Percentiles rank a stretch among this genome's conserved stretches.
Evolutionary conservation across 2,113 vertebrate species (phyloP).

Genomic region (Oncorhynchus masou): DNA sequence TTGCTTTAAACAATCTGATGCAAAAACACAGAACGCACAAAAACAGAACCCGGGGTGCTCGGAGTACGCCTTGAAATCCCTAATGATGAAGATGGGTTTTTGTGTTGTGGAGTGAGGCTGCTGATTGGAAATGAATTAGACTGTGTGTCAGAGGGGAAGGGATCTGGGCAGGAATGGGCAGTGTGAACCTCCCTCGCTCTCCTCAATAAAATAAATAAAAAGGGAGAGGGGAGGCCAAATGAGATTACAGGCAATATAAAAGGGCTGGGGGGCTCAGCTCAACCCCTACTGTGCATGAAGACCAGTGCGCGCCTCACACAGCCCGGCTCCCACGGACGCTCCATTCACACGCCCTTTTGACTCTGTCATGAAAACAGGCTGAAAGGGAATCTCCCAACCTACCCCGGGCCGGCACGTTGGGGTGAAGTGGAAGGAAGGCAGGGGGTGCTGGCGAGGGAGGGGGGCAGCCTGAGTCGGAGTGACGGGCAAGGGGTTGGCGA

Average conservation of each 20-base stretch:
- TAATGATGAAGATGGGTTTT: conserved; percentile 46
- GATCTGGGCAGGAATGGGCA: conserved; percentile 63
- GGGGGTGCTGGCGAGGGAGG: conserved; percentile 8
- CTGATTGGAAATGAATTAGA: conserved; percentile 69
- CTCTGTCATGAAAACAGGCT: conserved; percentile 93
- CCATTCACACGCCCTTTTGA: conserved; percentile 99
- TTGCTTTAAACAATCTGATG: conserved; percentile 24
- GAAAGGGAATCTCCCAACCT: conserved; percentile 96
- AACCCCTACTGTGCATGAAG: conserved; percentile 95
- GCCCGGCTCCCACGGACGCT: conserved; percentile 86
- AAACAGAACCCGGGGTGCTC: conserved; percentile 45
- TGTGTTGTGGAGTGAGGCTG: conserved; percentile 41
- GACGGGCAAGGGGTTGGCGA: background rate
- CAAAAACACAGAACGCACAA: conserved; percentile 3
- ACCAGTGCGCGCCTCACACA: conserved; percentile 79
- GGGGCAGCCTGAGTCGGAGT: conserved; percentile 18
- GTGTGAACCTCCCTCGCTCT: conserved; percentile 75
- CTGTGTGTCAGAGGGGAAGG: conserved; percentile 67
- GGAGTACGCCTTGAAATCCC: conserved; percentile 25
- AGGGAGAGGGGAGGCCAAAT: conserved; percentile 84
- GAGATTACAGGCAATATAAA: conserved; percentile 89
- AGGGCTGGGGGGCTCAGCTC: conserved; percentile 86
- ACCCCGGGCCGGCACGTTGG: conserved; percentile 65
- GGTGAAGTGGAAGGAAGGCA: conserved; percentile 41
- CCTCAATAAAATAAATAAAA: conserved; percentile 63